Evolutionary conservation across 2,888 invertebrate genomes (phyloP), one percentile per base, ranked within the genome.

Genomic region (Parasteatoda lunata): DNA sequence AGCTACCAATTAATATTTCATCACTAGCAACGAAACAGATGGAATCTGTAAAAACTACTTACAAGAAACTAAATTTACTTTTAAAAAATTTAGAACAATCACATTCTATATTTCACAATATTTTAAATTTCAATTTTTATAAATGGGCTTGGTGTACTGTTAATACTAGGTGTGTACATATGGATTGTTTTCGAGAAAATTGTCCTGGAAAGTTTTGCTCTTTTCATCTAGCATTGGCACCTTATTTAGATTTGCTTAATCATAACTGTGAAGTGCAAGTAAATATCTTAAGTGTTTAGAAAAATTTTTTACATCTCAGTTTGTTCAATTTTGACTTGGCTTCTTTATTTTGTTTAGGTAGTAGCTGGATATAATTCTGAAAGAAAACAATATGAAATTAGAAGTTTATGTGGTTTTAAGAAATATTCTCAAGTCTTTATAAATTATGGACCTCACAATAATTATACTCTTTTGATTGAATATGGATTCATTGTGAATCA

Each of bases 231-330:
- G 97, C 97, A 5, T 92, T 98, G 75, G 97, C 96, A 88, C 98
- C 98, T 0, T 96, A 95, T 91, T 93, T 98, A 87, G 98, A 98
- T 92, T 94, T 98, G 93, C 95, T 98, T 89, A 98, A 98, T 93
- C 98, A 98, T 65, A 76, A 51, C 49, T 8, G 52, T 66, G 13
- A 88, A 49, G 83, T 79, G 9, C 79, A 88, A 71, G 88, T 88
- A 83, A 75, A 15, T 54, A 45, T 6, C 4, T 15, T 15, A 49
- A 3, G 8, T 49, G 68, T 69, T n/a, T 7, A 30, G n/a, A n/a
- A 30, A 30, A 30, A 30, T n/a, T 49, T 6, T 47, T 66, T 77
- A 49, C 15, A 8, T 65, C 15, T 65, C 15, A 9, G 8, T 45
- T 68, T 15, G 47, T 11, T 45, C 4, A 11, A 65, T 7, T 6